Percentiles rank a stretch among this genome's conserved stretches.
These are phyloP conservation scores for Polydrusus tereticollis DNA, from an alignment of 2,888 invertebrate species.

Conservation along the genomic window DNA sequence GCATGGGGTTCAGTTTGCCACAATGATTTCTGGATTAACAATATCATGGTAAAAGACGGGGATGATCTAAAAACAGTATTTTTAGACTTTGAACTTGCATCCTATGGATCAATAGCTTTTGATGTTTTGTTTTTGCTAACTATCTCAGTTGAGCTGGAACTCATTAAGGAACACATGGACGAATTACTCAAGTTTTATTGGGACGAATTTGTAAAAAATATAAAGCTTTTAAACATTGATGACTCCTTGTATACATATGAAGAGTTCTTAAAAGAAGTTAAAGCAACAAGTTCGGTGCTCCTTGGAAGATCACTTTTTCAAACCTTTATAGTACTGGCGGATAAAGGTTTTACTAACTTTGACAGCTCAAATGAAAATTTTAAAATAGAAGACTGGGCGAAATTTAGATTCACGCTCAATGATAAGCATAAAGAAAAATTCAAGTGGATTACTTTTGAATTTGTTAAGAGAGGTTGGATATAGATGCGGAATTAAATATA, in stretches of 20 bases:
- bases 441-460: not conserved
- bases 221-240: slow-evolving; percentile 30
- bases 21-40: slow-evolving; percentile 46
- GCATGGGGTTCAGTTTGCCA: slow-evolving; percentile 45
- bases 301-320: not conserved
- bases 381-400: not conserved
- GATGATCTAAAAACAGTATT: slow-evolving; percentile 25
- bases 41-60: slow-evolving; percentile 41
- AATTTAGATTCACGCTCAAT: not conserved
- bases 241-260: slow-evolving; percentile 27
- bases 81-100: slow-evolving; percentile 33
- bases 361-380: not conserved
- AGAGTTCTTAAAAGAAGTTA: slow-evolving; percentile 2
- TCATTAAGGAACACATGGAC: slow-evolving; percentile 22
- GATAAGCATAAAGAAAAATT: not conserved
- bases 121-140: slow-evolving; percentile 41
- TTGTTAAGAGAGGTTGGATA: slow-evolving; percentile 1
- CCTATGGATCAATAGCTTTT: slow-evolving; percentile 13
- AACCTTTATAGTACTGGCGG: not conserved
- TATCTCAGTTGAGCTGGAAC: slow-evolving; percentile 23
- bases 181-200: slow-evolving; percentile 38
- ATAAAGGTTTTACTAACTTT: not conserved
- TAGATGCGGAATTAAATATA: no score
- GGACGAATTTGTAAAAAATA: slow-evolving; percentile 35
- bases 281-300: not conserved